Percentiles rank a stretch among this genome's conserved stretches.
These are phyloP conservation scores for Henricia sp. DNA, from an alignment of 53 echinoderm and acorn worm genomes.

Conservation along the genomic window DNA sequence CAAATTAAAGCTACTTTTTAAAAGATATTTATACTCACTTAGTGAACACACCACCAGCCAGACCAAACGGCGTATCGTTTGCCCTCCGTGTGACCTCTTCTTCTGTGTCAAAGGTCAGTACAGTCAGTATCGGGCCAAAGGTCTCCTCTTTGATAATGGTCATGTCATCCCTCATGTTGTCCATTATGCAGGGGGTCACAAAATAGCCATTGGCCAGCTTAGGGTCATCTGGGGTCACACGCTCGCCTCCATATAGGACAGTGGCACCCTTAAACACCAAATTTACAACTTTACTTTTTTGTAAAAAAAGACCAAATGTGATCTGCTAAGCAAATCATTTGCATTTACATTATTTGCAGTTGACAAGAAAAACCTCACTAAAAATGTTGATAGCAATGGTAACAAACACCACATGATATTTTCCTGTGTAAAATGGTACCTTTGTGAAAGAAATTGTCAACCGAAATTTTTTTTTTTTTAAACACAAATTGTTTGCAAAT, in stretches of 20 bases:
- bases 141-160: constrained; percentile 78
- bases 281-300: neutral
- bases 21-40: constrained; percentile 66
- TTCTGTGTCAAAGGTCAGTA: constrained; percentile 90
- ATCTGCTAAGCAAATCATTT: neutral
- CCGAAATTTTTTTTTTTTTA: neutral
- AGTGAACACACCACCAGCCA: constrained; percentile 92
- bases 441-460: no score
- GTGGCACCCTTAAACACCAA: constrained; percentile 97
- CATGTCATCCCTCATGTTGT: constrained; percentile 90
- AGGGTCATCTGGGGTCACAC: constrained; percentile 79
- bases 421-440: no score
- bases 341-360: no score
- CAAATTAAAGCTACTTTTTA: no score
- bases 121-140: constrained; percentile 85
- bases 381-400: no score
- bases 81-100: constrained; percentile 82
- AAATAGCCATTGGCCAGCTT: constrained; percentile 76
- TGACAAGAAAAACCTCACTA: no score
- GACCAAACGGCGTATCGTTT: constrained; percentile 84
- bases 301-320: neutral
- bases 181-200: constrained; percentile 82
- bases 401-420: no score
- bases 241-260: constrained; percentile 86
- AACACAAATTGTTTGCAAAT: no score